Evolutionary conservation across 92 coral and sea anemone genomes (phyloP).

Genomic region (Phenganax marumi): DNA sequence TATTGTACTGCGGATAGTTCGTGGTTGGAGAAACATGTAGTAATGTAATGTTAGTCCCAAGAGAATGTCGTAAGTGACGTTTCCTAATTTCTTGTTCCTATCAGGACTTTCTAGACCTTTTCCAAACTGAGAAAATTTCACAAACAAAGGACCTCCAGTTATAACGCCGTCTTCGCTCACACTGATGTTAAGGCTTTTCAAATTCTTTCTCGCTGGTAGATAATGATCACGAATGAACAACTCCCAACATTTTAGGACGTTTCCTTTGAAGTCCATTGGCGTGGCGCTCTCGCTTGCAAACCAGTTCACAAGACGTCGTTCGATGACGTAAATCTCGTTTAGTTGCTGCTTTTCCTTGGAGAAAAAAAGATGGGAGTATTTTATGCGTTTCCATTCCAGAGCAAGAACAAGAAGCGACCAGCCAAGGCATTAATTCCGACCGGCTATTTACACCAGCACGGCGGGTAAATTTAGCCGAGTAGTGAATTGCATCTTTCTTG

Average conservation of each 20-base stretch:
- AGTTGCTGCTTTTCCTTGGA: constrained; percentile 21
- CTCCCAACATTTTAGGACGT: constrained; percentile 50
- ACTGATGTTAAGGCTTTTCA: constrained; percentile 23
- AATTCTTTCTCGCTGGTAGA: not conserved
- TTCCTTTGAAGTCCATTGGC: constrained; percentile 35
- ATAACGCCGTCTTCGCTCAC: constrained; percentile 1
- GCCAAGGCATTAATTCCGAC: too few species aligned
- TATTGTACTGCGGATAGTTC: not conserved
- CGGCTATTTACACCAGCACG: too few species aligned
- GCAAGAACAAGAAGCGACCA: too few species aligned
- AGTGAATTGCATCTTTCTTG: too few species aligned
- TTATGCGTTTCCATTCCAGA: too few species aligned
- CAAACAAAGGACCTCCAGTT: constrained; percentile 29
- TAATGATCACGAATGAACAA: constrained; percentile 27
- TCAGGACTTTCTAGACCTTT: not conserved
- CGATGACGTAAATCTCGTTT: constrained; percentile 40
- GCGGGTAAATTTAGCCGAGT: too few species aligned
- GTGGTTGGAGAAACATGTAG: constrained; percentile 10
- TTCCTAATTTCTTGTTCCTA: constrained; percentile 18
- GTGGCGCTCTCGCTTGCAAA: constrained; percentile 47
- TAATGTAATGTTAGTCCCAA: constrained; percentile 18
- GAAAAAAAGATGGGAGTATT: too few species aligned
- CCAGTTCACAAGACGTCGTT: constrained; percentile 62
- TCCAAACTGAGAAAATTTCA: constrained; percentile 30
- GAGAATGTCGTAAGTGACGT: constrained; percentile 7